Conservation (phyloP, 2,888 invertebrate genomes). For the Sialis fuliginosa region DNA sequence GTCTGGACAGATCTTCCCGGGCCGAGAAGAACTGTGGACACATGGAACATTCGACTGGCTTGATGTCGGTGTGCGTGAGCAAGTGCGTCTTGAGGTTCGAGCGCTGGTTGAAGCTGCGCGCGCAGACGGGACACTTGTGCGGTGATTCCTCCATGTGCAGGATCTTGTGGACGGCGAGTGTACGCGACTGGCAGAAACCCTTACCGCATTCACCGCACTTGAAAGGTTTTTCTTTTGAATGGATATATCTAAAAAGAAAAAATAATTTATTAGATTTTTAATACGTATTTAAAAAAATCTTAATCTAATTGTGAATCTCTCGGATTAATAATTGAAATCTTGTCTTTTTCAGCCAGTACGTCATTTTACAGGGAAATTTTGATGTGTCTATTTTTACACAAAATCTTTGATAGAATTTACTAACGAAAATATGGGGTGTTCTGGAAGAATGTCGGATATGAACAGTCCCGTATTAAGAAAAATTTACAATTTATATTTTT, state of each 20-base stretch:
- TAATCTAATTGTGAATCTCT: too few species aligned
- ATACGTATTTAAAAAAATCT: too few species aligned
- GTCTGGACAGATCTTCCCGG: constrained; percentile 20
- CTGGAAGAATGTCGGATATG: too few species aligned
- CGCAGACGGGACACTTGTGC: constrained; percentile 81
- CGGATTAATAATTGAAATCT: too few species aligned
- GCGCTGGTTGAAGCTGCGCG: constrained; percentile 79
- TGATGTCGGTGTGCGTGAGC: constrained; percentile 63
- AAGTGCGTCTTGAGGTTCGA: constrained; percentile 83
- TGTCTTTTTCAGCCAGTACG: too few species aligned
- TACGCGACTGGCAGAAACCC: constrained; percentile 95
- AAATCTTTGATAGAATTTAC: too few species aligned
- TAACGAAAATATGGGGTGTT: too few species aligned
- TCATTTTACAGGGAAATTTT: too few species aligned
- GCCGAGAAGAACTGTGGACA: constrained; percentile 21
- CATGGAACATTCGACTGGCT: constrained; percentile 18
- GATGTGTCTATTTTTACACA: too few species aligned
- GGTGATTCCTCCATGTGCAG: constrained; percentile 87
- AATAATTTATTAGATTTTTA: not conserved
- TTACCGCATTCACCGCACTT: constrained; percentile 94
- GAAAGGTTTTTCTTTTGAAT: constrained; percentile 96
- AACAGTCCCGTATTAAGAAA: too few species aligned
- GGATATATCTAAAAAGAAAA: constrained; percentile 66
- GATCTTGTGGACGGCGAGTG: constrained; percentile 88
- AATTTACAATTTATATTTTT: too few species aligned